phyloP scores from a whole-genome alignment of 2,888 invertebrate species.

The Drosophila basisetae region DNA sequence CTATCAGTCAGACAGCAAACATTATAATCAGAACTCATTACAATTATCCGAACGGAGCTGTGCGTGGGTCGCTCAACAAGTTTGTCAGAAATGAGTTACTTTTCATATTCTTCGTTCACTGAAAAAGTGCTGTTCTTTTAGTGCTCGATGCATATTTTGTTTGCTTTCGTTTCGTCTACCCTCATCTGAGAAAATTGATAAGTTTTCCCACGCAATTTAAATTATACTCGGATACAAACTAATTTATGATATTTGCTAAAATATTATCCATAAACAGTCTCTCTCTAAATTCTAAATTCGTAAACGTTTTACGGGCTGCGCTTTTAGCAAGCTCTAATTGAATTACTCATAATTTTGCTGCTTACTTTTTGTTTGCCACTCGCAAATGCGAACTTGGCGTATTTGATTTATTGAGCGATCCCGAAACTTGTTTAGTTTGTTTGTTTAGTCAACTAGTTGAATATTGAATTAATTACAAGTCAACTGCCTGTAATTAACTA shows the following conservation, averaged over 20 bases:
- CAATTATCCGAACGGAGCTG: conserved; percentile 31
- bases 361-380: conserved; percentile 16
- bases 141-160: not conserved
- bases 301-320: conserved; percentile 10
- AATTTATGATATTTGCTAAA: not conserved
- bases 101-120: too few species aligned
- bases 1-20: conserved; percentile 59
- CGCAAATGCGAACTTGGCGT: conserved; percentile 12
- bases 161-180: too few species aligned
- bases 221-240: not conserved
- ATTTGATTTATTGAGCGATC: conserved; percentile 34
- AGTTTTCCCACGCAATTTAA: not conserved
- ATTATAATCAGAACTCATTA: conserved; percentile 61
- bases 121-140: not conserved
- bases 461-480: conserved; percentile 48
- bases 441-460: conserved; percentile 18
- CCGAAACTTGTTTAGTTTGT: conserved; percentile 45
- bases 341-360: accelerated
- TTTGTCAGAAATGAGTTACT: not conserved
- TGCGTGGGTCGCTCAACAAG: conserved; percentile 20
- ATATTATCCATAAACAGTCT: too few species aligned
- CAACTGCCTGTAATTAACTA: conserved; percentile 50
- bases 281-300: not conserved
- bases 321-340: not conserved
- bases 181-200: not conserved